Evolutionary conservation across 1,140 invertebrate species (phyloP), one percentile per base, ranked within the genome.

Genomic region (Schlechtendalia chinensis): DNA sequence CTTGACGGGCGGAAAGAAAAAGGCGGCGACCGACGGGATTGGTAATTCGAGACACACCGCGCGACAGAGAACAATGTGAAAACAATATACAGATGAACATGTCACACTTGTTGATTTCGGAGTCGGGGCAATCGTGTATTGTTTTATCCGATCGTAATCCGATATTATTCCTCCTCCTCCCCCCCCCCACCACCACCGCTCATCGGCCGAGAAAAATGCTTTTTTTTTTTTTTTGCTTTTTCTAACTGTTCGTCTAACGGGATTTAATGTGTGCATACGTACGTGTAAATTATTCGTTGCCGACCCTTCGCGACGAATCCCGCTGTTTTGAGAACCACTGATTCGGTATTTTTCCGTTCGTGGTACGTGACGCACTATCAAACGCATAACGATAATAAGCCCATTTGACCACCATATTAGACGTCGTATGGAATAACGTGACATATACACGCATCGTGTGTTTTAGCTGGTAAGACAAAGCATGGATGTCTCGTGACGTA

Each of bases 51-150:
- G 54, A 77, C 72, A 77, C 72, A 59, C 19, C 54, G 56, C 54
- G 72, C 69, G 29, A 59, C 72, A 12, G 72, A 77, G 72, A 77
- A 77, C 72, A 77, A 77, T 77, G 72, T 77, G 72, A 77, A 77
- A 58, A 58, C 69, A 47, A 72, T 72, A 72, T 72, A 72, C 29
- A 72, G 69, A 72, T 72, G 67, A 69, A 69, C 45, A 53, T 72
- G 47, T 72, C 69, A 72, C 69, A 77, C 72, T 58, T 58, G 72
- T 59, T 22, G 53, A 59, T 27, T 77, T 39, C 56, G 22, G 54
- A 77, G 72, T 59, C 54, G 32, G 63, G 63, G n/a, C n/a, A 58
- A 56, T 32, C 4, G n/a, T 75, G 54, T 77, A 77, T 59, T 77
- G 72, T 77, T 77, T 77, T 58, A 74, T n/a, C 19, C 72, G 54